phyloP scores from a whole-genome alignment of 2,797 vertebrate genomes.

The Muraenolepis orangiensis region DNA sequence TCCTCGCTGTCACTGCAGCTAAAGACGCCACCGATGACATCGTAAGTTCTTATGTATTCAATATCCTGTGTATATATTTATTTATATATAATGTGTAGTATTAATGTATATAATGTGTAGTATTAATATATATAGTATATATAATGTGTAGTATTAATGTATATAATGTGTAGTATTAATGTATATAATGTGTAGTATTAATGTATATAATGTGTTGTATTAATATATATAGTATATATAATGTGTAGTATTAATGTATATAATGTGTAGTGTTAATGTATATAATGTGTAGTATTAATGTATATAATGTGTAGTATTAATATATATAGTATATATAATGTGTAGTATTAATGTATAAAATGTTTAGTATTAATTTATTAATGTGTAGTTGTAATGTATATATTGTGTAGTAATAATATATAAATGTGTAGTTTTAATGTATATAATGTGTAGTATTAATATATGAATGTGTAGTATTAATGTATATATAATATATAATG shows the following conservation, averaged over 20 bases:
- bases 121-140: too few relatives aligned
- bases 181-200: too few relatives aligned
- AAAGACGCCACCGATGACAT: conserved; percentile 93
- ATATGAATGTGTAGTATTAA: background rate
- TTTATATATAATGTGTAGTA: background rate
- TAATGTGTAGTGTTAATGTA: too few relatives aligned
- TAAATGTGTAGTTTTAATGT: background rate
- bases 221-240: too few relatives aligned
- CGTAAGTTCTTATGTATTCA: conserved; percentile 66
- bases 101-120: background rate
- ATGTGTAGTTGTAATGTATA: too few relatives aligned
- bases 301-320: background rate
- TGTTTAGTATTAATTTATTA: too few relatives aligned
- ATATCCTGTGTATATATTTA: background rate
- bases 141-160: too few relatives aligned
- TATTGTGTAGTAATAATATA: background rate
- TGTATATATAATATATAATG: background rate
- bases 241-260: too few relatives aligned
- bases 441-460: background rate
- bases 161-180: too few relatives aligned
- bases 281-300: too few relatives aligned
- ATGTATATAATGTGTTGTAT: too few relatives aligned
- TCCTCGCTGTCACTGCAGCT: conserved; percentile 85
- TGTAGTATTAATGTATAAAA: too few relatives aligned
- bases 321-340: background rate